phyloP scores from a whole-genome alignment of 2,797 vertebrate species.

The Alfaro cultratus region DNA sequence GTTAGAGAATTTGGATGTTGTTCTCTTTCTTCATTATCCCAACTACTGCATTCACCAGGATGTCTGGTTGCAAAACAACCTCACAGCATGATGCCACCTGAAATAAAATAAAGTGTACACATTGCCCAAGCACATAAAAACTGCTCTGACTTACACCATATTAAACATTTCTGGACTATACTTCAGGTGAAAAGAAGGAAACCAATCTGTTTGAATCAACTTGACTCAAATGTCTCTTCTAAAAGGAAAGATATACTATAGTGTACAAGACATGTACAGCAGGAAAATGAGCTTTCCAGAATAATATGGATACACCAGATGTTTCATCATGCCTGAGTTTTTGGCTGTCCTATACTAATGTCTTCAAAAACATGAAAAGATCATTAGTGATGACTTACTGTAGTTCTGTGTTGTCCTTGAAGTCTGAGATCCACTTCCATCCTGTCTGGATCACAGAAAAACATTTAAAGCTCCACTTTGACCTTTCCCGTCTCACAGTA shows the following conservation, averaged over 20 bases:
- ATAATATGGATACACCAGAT: constrained; percentile 56
- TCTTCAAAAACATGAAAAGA: constrained; percentile 31
- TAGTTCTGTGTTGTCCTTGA: constrained; percentile 9
- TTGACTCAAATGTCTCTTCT: not conserved
- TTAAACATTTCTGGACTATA: no score
- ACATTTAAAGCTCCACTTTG: constrained; percentile 10
- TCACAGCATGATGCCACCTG: not conserved
- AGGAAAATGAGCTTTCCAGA: constrained; percentile 66
- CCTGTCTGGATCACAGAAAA: constrained; percentile 28
- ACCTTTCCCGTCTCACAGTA: constrained; percentile 27
- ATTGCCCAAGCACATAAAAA: not conserved
- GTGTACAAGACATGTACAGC: not conserved
- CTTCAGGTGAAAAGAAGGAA: not conserved
- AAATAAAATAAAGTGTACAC: not conserved
- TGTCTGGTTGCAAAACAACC: not conserved
- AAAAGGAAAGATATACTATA: not conserved
- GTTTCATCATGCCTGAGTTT: constrained; percentile 47
- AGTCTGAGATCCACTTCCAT: constrained; percentile 1
- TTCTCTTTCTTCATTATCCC: no score
- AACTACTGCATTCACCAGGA: no score
- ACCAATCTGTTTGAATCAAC: not conserved
- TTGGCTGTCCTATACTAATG: constrained; percentile 29
- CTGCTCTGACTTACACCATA: no score
- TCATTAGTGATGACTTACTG: constrained; percentile 53
- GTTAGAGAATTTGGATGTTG: no score